These are phyloP conservation scores for Ophion ellenae DNA, from an alignment of 2,888 invertebrate species.

Conservation along the genomic window DNA sequence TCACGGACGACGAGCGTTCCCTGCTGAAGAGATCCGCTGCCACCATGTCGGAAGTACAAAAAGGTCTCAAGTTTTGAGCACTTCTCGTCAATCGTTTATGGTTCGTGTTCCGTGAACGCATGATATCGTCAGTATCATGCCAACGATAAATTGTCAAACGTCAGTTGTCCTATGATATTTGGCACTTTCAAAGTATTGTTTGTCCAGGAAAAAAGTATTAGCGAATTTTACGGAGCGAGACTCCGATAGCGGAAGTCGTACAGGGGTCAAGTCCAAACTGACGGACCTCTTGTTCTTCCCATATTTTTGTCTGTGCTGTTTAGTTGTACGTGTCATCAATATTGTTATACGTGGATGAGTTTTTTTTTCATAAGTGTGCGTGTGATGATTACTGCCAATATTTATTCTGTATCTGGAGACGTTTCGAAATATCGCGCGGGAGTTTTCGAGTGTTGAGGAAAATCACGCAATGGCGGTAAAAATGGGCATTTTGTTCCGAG, in stretches of 20 bases:
- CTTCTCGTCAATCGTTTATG: neutral
- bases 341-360: neutral
- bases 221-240: neutral
- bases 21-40: constrained; percentile 88
- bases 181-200: neutral
- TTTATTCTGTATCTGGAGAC: neutral
- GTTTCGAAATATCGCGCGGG: neutral
- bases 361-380: constrained; percentile 3
- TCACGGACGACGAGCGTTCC: constrained; percentile 87
- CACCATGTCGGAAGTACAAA: constrained; percentile 88
- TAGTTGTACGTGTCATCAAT: neutral
- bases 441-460: neutral
- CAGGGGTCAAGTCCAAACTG: neutral
- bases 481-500: neutral
- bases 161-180: neutral
- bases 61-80: constrained; percentile 81
- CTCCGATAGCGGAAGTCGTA: neutral
- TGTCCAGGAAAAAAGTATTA: neutral
- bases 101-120: neutral
- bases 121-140: neutral
- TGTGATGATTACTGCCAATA: constrained; percentile 41
- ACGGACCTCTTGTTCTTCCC: neutral
- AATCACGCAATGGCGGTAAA: neutral
- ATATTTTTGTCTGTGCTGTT: neutral
- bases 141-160: neutral